phyloP scores from a whole-genome alignment of 1,140 invertebrate genomes.

The Brachionus koreanus region DNA sequence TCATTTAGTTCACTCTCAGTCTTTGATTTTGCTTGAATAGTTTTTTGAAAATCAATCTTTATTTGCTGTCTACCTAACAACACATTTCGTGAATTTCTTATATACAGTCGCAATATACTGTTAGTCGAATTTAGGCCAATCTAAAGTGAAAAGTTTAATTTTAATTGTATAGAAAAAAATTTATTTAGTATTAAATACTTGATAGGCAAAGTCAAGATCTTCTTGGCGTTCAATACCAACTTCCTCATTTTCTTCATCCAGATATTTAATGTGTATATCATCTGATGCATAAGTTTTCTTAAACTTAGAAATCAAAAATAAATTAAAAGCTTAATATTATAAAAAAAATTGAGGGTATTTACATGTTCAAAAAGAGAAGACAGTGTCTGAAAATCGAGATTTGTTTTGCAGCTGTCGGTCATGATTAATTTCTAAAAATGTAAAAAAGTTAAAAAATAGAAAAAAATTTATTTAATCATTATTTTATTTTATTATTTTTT shows the following conservation, averaged over 20 bases:
- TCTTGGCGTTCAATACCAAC: neutral
- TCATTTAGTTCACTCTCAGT: neutral
- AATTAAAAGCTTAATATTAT: neutral
- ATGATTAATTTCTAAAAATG: neutral
- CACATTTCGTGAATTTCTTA: neutral
- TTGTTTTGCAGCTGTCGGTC: neutral
- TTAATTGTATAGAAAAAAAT: neutral
- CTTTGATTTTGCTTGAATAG: neutral
- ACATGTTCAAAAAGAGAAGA: neutral
- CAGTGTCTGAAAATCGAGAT: neutral
- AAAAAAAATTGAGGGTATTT: neutral
- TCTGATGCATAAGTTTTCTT: neutral
- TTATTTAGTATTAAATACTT: neutral
- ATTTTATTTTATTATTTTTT: no score
- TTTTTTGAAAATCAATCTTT: neutral
- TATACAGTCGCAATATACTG: neutral
- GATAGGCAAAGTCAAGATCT: conserved; percentile 34
- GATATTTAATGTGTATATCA: neutral
- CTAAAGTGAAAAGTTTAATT: conserved; percentile 1
- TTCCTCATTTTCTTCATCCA: conserved; percentile 40
- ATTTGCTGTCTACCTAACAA: neutral
- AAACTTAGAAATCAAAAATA: neutral
- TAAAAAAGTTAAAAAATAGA: neutral
- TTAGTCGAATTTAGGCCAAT: neutral
- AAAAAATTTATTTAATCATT: no score